Conservation (phyloP, 2,797 vertebrate species). For the Protosalanx chinensis region DNA sequence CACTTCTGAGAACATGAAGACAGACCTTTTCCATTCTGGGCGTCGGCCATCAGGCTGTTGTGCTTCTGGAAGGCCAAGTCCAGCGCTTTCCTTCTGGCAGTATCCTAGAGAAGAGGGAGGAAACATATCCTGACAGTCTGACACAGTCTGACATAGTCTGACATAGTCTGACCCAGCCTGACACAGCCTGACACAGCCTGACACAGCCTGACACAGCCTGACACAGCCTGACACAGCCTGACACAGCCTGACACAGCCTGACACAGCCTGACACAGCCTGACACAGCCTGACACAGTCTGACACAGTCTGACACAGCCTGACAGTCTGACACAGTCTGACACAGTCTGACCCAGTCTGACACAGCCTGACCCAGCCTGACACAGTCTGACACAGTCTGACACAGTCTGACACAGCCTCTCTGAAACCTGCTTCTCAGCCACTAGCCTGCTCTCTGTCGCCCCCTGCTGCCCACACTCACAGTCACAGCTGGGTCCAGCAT, state of each 20-base stretch:
- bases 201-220: not conserved
- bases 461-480: slow-evolving; percentile 63
- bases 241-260: not conserved
- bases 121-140: not conserved
- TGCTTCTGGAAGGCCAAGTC: slow-evolving; percentile 84
- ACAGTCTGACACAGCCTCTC: too few species aligned
- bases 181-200: not conserved
- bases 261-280: not conserved
- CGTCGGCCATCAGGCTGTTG: slow-evolving; percentile 88
- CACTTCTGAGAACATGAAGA: not conserved
- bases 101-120: slow-evolving; percentile 59
- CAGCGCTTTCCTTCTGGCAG: slow-evolving; percentile 75
- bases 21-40: slow-evolving; percentile 85
- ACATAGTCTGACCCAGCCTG: not conserved
- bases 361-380: too few species aligned
- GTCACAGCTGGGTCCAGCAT: slow-evolving; percentile 79
- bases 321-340: not conserved
- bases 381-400: not conserved
- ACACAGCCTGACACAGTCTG: not conserved
- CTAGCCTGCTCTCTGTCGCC: not conserved
- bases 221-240: not conserved
- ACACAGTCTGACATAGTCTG: not conserved
- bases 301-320: too few species aligned
- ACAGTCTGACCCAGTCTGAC: too few species aligned
- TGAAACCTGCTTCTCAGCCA: too few species aligned